A percentile compares a stretch with the other conserved stretches of the same genome.
Evolutionary conservation across 2,113 vertebrate species (phyloP).

Genomic region (Hemicordylus capensis): DNA sequence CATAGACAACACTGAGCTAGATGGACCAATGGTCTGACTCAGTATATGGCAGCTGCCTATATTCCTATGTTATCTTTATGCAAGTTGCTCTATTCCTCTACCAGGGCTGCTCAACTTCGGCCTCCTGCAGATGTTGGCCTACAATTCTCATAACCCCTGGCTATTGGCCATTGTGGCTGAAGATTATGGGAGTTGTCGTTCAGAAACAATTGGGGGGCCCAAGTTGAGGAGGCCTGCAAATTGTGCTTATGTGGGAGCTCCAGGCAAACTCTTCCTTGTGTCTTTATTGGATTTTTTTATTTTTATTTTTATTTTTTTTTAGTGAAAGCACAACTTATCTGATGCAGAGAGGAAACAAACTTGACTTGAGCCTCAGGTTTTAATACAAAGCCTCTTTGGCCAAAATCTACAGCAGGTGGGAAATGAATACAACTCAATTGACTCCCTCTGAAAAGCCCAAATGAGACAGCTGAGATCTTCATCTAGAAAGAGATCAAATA

Average conservation of each 20-base stretch:
- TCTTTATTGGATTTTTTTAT: neutral
- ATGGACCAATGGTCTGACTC: too few species aligned
- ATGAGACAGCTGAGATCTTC: neutral
- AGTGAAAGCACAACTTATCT: neutral
- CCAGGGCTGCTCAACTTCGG: too few species aligned
- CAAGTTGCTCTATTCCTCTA: neutral
- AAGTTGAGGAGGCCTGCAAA: too few species aligned
- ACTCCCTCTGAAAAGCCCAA: neutral
- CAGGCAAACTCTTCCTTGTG: neutral
- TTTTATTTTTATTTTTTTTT: too few species aligned
- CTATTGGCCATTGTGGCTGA: too few species aligned
- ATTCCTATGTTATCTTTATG: too few species aligned
- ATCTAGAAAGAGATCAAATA: neutral
- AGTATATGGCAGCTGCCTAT: too few species aligned
- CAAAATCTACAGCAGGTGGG: neutral
- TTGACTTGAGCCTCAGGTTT: neutral
- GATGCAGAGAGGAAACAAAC: neutral
- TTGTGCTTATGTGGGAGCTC: neutral
- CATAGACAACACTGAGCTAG: too few species aligned
- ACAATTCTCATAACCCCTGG: too few species aligned
- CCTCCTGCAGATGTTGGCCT: too few species aligned
- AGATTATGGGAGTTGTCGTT: too few species aligned
- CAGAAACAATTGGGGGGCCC: too few species aligned
- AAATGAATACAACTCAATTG: neutral
- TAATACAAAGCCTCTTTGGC: neutral